A percentile compares a stretch with the other conserved stretches of the same genome.
phyloP scores from a whole-genome alignment of 2,797 vertebrate genomes.

The Acanthornis magna region DNA sequence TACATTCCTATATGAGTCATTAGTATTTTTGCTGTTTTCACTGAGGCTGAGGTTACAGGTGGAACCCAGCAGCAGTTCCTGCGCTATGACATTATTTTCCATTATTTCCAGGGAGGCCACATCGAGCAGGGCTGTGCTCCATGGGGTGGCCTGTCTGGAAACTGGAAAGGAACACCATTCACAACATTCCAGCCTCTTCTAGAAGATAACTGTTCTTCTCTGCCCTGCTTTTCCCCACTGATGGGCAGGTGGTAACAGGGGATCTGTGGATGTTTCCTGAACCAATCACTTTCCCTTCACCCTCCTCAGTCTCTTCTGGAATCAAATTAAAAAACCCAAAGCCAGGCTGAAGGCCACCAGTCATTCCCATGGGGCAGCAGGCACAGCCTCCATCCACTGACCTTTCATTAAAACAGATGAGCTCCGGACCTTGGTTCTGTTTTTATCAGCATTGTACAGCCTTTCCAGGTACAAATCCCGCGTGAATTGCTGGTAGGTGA shows the following conservation, averaged over 20 bases:
- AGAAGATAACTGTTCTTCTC: neutral
- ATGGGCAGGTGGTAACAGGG: neutral
- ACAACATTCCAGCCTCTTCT: neutral
- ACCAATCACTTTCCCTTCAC: neutral
- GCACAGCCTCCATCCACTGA: neutral
- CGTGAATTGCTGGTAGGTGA: conserved; percentile 13
- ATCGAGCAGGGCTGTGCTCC: rapidly evolving
- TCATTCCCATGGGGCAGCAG: neutral
- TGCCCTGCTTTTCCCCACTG: neutral
- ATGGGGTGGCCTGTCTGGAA: neutral
- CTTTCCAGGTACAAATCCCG: neutral
- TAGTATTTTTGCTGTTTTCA: neutral
- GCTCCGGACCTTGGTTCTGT: neutral
- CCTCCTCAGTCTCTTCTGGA: neutral
- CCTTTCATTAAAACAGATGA: neutral
- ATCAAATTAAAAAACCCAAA: neutral
- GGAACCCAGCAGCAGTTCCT: neutral
- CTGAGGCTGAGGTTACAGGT: neutral
- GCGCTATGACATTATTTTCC: neutral
- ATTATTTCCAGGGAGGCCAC: neutral
- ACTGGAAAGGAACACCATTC: neutral
- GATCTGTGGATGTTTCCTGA: neutral
- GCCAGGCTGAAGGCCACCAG: neutral
- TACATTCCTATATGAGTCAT: neutral
- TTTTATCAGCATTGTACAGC: neutral